Percentiles rank a stretch among this genome's conserved stretches.
Conservation (phyloP, 2,113 vertebrate genomes). For the Thomomys bottae region DNA sequence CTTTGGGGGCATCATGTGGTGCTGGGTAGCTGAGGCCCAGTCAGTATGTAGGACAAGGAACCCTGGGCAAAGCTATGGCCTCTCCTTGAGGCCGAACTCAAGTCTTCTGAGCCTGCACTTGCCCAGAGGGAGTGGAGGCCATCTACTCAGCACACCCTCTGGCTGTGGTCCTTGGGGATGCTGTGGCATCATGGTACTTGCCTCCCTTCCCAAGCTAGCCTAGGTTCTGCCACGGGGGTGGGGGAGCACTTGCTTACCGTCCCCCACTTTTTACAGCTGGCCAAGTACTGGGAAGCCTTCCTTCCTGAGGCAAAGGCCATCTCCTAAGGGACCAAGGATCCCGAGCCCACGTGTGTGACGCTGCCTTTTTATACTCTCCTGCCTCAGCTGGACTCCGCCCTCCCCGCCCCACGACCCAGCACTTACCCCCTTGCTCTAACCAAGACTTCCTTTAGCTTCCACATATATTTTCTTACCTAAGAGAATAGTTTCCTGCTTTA, state of each 20-base stretch:
- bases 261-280: constrained; percentile 87
- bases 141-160: background rate
- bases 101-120: background rate
- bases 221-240: constrained; percentile 4
- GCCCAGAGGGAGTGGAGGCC: background rate
- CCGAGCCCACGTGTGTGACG: constrained; percentile 76
- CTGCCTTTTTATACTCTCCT: constrained; percentile 90
- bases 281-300: constrained; percentile 99
- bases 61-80: background rate
- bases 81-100: background rate
- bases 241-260: background rate
- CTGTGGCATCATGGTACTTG: background rate
- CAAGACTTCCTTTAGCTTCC: constrained; percentile 91
- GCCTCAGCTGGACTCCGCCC: constrained; percentile 71
- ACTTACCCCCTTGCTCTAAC: constrained; percentile 83
- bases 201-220: background rate
- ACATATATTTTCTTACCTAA: constrained; percentile 97
- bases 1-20: background rate
- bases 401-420: background rate
- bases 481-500: constrained; percentile 87
- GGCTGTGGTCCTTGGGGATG: background rate
- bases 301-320: constrained; percentile 98
- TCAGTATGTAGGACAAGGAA: background rate
- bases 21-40: background rate
- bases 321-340: constrained; percentile 87